Base-by-base conservation (phyloP, 1,140 invertebrate species). In the Nylanderia fulva region DNA sequence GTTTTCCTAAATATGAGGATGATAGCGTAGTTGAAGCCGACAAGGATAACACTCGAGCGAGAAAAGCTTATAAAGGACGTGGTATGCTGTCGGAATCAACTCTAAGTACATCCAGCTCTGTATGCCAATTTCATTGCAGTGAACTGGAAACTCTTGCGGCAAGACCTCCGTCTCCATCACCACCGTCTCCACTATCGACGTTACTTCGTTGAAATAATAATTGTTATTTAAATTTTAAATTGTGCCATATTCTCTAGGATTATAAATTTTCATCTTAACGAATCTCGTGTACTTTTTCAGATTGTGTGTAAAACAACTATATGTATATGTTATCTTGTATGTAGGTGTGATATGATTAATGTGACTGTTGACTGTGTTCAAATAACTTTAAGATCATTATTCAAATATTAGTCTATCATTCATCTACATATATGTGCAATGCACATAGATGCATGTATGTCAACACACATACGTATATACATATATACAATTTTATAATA, bases 51-150 rank as follows among this genome's bases (percentile, higher is more conserved):
- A 89, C 80, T 85, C 76, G 66, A 24, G 85, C 86, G 48, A 91
- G 84, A 76, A 90, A 89, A 64, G 85, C 89, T 60, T 85, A 80
- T 29, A 92, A 91, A 86, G 88, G 90, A 64, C 87, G 87, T 27
- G 92, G 92, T 56, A 93, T 94, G 87, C 76, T 93, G 15, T 93
- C 93, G 0, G 93, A 94, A 84, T 94, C 94, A 27, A 95, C 92
- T 6, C 33, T 94, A 33, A 94, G 92, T 77, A 94, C 93, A 21
- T 94, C 93, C 0, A 94, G 92, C 77, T 94, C 94, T 1, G 92
- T 92, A 64, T 94, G 93, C 89, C 93, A 93, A 79, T 88, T 94
- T 60, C 93, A 95, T 71, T 92, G 92, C 69, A 91, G 92, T 36
- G 94, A 95, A 85, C 54, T 94, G 52, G 94, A 95, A 76, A 87